A percentile compares a stretch with the other conserved stretches of the same genome.
Evolutionary conservation across 37 sponge, comb jelly and placozoan species (phyloP).

Genomic region (Theonella swinhoei): DNA sequence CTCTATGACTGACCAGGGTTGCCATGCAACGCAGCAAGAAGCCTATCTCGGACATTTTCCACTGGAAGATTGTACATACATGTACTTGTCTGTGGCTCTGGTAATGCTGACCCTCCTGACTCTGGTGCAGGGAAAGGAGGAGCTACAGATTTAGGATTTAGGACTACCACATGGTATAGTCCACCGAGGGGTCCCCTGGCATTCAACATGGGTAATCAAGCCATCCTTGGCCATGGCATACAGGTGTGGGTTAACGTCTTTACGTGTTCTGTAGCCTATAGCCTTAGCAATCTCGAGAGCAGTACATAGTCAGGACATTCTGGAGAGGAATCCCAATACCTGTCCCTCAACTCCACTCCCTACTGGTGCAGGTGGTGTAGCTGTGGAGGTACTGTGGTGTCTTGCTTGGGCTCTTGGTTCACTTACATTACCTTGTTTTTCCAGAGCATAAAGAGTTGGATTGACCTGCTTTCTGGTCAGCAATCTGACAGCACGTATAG

Average conservation of each 20-base stretch:
- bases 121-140: too few species aligned
- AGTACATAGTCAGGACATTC: slow-evolving; percentile 1
- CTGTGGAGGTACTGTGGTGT: too few species aligned
- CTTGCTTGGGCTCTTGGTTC: neutral
- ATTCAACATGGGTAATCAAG: neutral
- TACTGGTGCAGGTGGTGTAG: neutral
- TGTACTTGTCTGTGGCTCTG: neutral
- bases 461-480: slow-evolving; percentile 48
- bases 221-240: slow-evolving; percentile 61
- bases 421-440: slow-evolving; percentile 38
- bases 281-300: slow-evolving; percentile 67
- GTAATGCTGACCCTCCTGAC: too few species aligned
- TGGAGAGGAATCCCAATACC: slow-evolving; percentile 13
- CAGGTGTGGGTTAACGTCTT: slow-evolving; percentile 71
- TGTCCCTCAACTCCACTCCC: neutral
- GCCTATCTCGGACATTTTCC: slow-evolving; percentile 9
- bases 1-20: neutral
- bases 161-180: slow-evolving; percentile 2
- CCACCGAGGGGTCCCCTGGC: slow-evolving; percentile 42
- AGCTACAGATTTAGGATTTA: too few species aligned
- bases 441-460: slow-evolving; percentile 62
- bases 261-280: slow-evolving; percentile 30
- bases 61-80: neutral
- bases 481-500: slow-evolving; percentile 49
- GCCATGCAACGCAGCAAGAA: neutral